Conservation (phyloP, 1,140 invertebrate genomes). For the Stegodyphus dumicola region DNA sequence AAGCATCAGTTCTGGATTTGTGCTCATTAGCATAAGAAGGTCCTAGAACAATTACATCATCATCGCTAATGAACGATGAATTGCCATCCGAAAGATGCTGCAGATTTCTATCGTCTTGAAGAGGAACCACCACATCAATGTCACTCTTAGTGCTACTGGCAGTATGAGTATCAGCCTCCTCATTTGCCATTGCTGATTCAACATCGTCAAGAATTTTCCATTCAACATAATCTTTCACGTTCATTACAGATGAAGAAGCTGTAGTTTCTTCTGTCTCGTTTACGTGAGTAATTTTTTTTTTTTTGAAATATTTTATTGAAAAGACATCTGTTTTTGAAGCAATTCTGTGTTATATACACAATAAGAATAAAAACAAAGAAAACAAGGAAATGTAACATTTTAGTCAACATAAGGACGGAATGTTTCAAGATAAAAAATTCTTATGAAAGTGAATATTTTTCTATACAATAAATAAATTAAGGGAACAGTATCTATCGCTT, state of each 20-base stretch:
- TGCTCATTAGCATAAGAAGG: constrained; percentile 7
- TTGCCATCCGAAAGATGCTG: constrained; percentile 15
- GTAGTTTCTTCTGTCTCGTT: not conserved
- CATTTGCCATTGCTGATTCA: too few relatives aligned
- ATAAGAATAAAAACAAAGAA: too few relatives aligned
- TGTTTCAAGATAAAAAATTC: too few relatives aligned
- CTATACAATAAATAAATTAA: too few relatives aligned
- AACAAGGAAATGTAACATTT: too few relatives aligned
- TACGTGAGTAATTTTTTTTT: not conserved
- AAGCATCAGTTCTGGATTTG: not conserved
- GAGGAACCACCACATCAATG: constrained; percentile 9
- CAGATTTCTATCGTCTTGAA: constrained; percentile 19
- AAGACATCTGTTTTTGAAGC: too few relatives aligned
- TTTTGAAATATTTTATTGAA: not conserved
- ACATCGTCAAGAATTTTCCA: constrained; percentile 38
- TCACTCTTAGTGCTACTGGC: not conserved
- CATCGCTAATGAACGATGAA: not conserved
- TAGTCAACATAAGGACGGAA: too few relatives aligned
- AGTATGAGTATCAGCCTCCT: too few relatives aligned
- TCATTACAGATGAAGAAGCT: not conserved
- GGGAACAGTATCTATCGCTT: too few relatives aligned
- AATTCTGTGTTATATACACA: too few relatives aligned
- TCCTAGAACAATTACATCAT: not conserved
- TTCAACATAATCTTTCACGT: not conserved
- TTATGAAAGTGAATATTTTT: too few relatives aligned